Evolutionary conservation across 2,113 vertebrate species (phyloP).

Genomic region (human): DNA sequence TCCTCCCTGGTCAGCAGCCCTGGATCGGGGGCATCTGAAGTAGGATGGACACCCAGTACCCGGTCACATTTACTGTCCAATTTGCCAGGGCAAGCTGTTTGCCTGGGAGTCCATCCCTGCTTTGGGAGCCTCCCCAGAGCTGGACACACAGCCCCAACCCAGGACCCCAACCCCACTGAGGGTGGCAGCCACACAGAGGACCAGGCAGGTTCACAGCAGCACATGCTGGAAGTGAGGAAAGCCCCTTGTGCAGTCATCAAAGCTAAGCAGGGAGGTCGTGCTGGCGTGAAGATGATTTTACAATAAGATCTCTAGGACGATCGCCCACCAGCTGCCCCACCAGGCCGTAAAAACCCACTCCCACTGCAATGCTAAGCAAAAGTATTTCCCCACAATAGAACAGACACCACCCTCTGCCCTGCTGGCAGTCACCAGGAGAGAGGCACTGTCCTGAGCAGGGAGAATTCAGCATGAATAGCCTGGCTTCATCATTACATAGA

Average conservation of each 20-base stretch:
- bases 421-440: background rate
- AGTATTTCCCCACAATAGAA: background rate
- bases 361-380: background rate
- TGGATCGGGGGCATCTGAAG: no score
- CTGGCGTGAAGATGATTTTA: background rate
- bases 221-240: background rate
- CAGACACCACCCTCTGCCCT: accelerated
- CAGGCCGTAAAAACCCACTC: background rate
- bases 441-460: background rate
- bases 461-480: background rate
- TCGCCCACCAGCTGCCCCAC: background rate
- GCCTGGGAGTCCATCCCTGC: accelerated
- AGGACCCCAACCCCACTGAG: accelerated
- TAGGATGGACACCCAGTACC: no score
- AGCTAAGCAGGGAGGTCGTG: background rate
- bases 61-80: background rate
- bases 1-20: background rate
- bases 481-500: accelerated
- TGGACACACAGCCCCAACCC: background rate
- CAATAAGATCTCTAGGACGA: background rate
- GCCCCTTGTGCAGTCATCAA: background rate
- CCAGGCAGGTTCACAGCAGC: background rate
- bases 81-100: background rate
- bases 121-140: background rate
- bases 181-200: background rate